phyloP scores from a whole-genome alignment of 2,888 invertebrate genomes.

The Protophormia terraenovae region DNA sequence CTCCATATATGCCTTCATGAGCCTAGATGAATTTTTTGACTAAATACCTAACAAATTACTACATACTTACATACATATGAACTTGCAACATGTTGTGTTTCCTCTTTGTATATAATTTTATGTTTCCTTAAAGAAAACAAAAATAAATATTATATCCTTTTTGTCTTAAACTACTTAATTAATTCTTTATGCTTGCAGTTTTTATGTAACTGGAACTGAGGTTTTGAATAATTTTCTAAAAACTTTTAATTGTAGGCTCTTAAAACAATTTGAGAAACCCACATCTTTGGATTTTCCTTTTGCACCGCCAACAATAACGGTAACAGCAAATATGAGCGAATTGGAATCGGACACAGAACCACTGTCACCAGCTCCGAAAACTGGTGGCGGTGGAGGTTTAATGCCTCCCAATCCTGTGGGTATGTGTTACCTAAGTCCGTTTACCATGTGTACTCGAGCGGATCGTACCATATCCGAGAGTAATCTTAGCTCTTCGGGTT shows the following conservation, averaged over 20 bases:
- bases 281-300: constrained; percentile 84
- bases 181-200: constrained; percentile 33
- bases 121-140: neutral
- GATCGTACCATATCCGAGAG: constrained; percentile 91
- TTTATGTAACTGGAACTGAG: neutral
- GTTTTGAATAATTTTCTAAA: neutral
- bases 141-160: constrained; percentile 10
- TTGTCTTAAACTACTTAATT: constrained; percentile 56
- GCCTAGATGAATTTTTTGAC: constrained; percentile 41
- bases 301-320: constrained; percentile 87
- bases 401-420: constrained; percentile 81
- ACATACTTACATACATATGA: constrained; percentile 21
- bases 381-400: constrained; percentile 77
- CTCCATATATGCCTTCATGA: constrained; percentile 52
- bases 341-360: constrained; percentile 88
- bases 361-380: constrained; percentile 84
- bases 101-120: constrained; percentile 67
- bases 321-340: constrained; percentile 89
- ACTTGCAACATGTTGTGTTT: constrained; percentile 65
- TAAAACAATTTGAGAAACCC: constrained; percentile 85
- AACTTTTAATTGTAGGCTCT: constrained; percentile 81
- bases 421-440: constrained; percentile 90
- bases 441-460: constrained; percentile 87
- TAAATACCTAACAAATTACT: constrained; percentile 19
- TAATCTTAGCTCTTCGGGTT: constrained; percentile 91